These are phyloP conservation scores for Actinia tenebrosa DNA, from an alignment of 64 coral and sea anemone species.

Conservation along the genomic window DNA sequence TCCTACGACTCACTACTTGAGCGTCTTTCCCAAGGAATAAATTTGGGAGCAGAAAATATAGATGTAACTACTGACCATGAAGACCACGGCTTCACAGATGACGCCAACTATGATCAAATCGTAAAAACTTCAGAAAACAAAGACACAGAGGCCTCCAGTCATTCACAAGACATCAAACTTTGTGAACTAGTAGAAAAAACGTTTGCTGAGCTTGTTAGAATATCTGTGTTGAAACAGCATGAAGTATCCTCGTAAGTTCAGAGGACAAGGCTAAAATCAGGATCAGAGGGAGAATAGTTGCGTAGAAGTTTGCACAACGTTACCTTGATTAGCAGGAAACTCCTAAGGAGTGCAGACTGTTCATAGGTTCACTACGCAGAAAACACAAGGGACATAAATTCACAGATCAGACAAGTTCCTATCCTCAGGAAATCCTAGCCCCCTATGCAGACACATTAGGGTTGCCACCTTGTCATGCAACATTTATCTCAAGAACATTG, in stretches of 20 bases:
- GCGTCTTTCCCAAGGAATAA: conserved; percentile 23
- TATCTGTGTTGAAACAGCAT: conserved; percentile 61
- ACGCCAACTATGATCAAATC: conserved; percentile 16
- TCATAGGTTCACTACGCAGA: no score
- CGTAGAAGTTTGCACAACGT: no score
- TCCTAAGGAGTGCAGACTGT: no score
- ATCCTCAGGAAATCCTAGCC: background rate
- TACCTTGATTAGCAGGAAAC: no score
- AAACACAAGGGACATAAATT: no score
- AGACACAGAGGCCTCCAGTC: background rate
- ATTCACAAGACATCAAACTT: conserved; percentile 52
- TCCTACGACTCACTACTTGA: conserved; percentile 50
- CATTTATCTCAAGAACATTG: no score
- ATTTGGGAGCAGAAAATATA: background rate
- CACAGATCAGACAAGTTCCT: no score
- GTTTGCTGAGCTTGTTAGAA: conserved; percentile 55
- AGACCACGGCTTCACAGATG: conserved; percentile 81
- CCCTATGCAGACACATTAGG: background rate
- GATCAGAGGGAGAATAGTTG: no score
- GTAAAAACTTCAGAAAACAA: conserved; percentile 25
- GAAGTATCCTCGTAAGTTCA: background rate
- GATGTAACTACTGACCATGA: conserved; percentile 49
- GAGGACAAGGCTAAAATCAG: background rate
- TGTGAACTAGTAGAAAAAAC: conserved; percentile 75
- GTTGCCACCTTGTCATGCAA: background rate